A percentile compares a stretch with the other conserved stretches of the same genome.
phyloP scores from a whole-genome alignment of 2,113 vertebrate genomes.

The Tenebrosternarchus preto region DNA sequence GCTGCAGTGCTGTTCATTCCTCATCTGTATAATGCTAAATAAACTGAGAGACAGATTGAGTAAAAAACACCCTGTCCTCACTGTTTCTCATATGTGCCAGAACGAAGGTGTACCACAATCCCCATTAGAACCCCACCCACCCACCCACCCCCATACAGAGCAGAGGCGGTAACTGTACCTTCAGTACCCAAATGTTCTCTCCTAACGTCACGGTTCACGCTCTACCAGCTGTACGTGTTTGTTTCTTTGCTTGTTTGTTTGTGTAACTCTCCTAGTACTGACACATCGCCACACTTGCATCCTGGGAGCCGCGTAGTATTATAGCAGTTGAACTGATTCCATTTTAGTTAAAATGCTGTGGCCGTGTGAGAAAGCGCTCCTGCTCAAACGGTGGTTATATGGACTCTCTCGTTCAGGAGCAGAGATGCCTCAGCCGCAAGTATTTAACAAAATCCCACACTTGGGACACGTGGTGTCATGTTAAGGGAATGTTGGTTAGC shows the following conservation, averaged over 20 bases:
- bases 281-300: neutral
- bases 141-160: neutral
- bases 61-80: neutral
- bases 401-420: neutral
- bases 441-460: neutral
- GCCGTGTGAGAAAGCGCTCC: neutral
- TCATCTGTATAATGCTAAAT: slow-evolving; percentile 28
- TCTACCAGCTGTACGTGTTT: neutral
- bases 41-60: slow-evolving; percentile 3
- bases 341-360: slow-evolving; percentile 3
- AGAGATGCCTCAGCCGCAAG: neutral
- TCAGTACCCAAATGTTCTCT: neutral
- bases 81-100: neutral
- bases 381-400: neutral
- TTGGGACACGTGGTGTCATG: neutral
- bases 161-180: neutral
- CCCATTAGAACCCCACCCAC: neutral
- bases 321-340: neutral
- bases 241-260: no score
- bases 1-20: neutral
- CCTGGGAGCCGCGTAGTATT: neutral
- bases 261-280: neutral
- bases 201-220: neutral
- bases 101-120: neutral
- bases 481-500: neutral